Base-by-base conservation (phyloP, 2,797 vertebrate genomes). In the Myotis findleyi region DNA sequence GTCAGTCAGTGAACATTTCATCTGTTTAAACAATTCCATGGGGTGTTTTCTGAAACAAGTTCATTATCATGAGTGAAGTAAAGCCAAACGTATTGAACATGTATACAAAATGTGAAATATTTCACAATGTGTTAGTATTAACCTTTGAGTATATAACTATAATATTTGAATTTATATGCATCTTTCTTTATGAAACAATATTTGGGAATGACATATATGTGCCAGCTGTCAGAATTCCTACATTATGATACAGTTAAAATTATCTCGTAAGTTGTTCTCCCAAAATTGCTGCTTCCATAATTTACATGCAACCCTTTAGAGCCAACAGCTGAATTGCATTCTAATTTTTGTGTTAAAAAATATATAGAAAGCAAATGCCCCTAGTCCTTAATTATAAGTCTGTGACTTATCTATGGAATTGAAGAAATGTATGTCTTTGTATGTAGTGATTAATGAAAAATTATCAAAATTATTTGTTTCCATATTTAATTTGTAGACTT, bases 161-260 rank as follows among this genome's bases (percentile, higher is more conserved):
- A 81, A 76, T 72, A 33, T 64, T 83, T 88, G 12, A 86, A 13
- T 12, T 71, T 81, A 49, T 30, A 72, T 68, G 6, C 12, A 71
- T 62, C 71, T 71, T 68, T 44, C 30, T 73, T 69, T 88, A 68
- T 97, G 94, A 81, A 51, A 94, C 87, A 95, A 84, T 85, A 93
- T 93, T 97, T 97, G 68, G 57, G 85, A 97, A 94, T 81, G 64
- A 87, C 87, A 97, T 81, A 94, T 89, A 96, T 96, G 92, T 62
- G 95, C 93, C 96, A 98, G 96, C 97, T 98, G 96, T 98, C 95
- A 92, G 53, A 97, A 97, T 97, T 96, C 89, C 91, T 95, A 20
- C 75, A 95, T 94, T 64, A 91, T 83, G 73, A 88, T 62, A 95
- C 84, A 93, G 75, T 9, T 96, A 13, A 71, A 91, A 97, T 96